Conservation (phyloP, 2,113 vertebrate genomes). For the Pelecanus crispus region DNA sequence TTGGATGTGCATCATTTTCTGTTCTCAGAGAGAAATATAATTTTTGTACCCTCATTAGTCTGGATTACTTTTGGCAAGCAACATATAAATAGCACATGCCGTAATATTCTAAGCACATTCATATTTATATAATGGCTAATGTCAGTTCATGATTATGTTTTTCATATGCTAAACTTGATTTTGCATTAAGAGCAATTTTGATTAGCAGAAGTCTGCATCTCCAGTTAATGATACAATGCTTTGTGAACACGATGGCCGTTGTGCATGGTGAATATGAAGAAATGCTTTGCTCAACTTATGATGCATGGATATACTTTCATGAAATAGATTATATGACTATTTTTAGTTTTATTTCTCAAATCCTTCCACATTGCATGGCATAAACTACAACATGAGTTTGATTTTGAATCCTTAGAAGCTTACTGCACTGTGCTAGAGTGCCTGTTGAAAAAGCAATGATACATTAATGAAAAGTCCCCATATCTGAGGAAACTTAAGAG, state of each 20-base stretch:
- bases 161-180: conserved; percentile 17
- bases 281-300: neutral
- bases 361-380: neutral
- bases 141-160: conserved; percentile 20
- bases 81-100: neutral
- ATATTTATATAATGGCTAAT: conserved; percentile 25
- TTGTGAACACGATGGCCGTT: rapidly evolving
- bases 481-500: neutral
- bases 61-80: conserved; percentile 17
- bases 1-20: neutral
- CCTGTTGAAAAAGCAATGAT: neutral
- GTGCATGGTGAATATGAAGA: neutral
- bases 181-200: neutral
- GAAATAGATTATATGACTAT: neutral
- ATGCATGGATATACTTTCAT: neutral
- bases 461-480: neutral
- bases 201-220: conserved; percentile 3
- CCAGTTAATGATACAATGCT: neutral
- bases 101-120: conserved; percentile 25
- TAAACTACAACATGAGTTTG: neutral
- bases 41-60: neutral
- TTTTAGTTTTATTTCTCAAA: neutral
- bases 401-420: neutral
- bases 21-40: conserved; percentile 11
- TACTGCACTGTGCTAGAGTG: neutral